Evolutionary conservation across 2,797 vertebrate genomes (phyloP).

Genomic region (Hipposideros larvatus): DNA sequence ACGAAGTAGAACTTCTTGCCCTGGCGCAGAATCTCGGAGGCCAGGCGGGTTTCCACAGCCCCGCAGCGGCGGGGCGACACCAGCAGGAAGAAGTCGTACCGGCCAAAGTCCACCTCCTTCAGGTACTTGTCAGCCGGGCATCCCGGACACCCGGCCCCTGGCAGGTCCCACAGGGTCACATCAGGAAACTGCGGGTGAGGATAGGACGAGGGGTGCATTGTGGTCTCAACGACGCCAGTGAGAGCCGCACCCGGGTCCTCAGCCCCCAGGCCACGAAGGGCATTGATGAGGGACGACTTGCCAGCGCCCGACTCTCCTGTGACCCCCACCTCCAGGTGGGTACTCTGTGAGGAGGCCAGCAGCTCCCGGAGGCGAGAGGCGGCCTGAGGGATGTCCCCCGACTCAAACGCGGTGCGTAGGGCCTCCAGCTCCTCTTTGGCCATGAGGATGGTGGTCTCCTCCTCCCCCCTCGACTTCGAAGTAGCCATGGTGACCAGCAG

Average conservation of each 20-base stretch:
- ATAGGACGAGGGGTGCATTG: conserved; percentile 81
- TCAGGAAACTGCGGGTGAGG: conserved; percentile 85
- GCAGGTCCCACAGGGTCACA: conserved; percentile 90
- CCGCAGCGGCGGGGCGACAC: conserved; percentile 85
- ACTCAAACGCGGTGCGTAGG: conserved; percentile 81
- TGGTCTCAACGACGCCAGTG: conserved; percentile 84
- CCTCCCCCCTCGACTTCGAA: conserved; percentile 60
- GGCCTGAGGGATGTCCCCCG: conserved; percentile 81
- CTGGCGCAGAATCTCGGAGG: conserved; percentile 86
- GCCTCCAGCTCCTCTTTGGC: conserved; percentile 87
- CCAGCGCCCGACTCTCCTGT: conserved; percentile 82
- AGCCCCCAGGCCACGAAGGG: conserved; percentile 81
- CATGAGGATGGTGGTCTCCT: conserved; percentile 85
- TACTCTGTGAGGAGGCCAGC: conserved; percentile 77
- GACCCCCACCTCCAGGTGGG: conserved; percentile 83
- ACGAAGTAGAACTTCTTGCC: conserved; percentile 90
- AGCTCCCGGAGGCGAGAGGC: conserved; percentile 83
- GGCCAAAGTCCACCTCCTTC: conserved; percentile 85
- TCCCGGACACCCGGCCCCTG: conserved; percentile 86
- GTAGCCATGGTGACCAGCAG: conserved; percentile 69
- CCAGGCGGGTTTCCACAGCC: conserved; percentile 87
- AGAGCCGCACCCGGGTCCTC: conserved; percentile 81
- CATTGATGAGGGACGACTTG: conserved; percentile 87
- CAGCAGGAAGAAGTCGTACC: conserved; percentile 90
- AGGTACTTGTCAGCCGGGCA: conserved; percentile 88